Base-by-base conservation (phyloP, 2,888 invertebrate genomes). In the Diloba caeruleocephala region DNA sequence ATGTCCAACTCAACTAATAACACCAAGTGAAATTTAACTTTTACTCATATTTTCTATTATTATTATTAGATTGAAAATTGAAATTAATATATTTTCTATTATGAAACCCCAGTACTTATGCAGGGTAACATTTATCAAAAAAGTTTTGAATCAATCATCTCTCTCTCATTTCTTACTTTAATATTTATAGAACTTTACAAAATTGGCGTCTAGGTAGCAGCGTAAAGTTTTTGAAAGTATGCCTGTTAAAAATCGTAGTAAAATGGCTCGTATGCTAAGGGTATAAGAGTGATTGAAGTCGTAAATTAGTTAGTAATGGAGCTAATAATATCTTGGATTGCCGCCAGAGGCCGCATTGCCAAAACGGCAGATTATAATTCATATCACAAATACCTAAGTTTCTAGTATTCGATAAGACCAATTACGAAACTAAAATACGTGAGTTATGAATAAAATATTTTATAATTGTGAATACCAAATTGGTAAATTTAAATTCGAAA, bases 301-400 rank as follows among this genome's bases (percentile, higher is more conserved):
- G 41, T 42, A 59, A 59, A 61, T 59, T 61, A 42, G 21, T 46
- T 42, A 13, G 19, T 39, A 54, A 28, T 61, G 29, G 19, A 2
- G 33, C 31, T 43, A 7, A 7, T 21, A 61, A 61, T 55, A 13
- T 33, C 10, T 43, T 54, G 55, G 49, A 55, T 31, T n/a, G 10
- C 38, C 62, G 48, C 55, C 59, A 61, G 59, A 34, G 62, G 55
- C 12, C 48, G 42, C 42, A 39, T n/a, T 9, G 61, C 42, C 55
- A 61, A 55, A 48, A 39, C 13, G 8, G 26, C n/a, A 7, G 17
- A 33, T 59, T 48, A 55, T 28, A 61, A 61, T 61, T 59, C 48
- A 61, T 54, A 52, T 31, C 25, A 53, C 60, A 45, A 60, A 60
- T 39, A 23, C 1, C 26, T 23, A 36, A 23, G 34, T 44, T 44